Percentiles rank a stretch among this genome's conserved stretches.
Conservation (phyloP, 2,113 vertebrate genomes). For the Tupaia tana region DNA sequence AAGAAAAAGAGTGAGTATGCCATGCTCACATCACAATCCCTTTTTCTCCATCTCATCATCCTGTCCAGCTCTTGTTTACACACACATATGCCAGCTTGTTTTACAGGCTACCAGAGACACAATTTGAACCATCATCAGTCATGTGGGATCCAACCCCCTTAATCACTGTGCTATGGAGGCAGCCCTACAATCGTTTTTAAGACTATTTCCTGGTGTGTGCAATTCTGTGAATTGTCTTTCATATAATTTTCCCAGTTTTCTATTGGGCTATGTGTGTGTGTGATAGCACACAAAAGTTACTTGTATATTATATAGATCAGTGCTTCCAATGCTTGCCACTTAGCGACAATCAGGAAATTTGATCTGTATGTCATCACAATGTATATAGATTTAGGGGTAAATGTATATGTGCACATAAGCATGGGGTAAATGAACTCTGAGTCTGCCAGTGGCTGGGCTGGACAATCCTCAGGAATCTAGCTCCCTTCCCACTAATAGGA, state of each 20-base stretch:
- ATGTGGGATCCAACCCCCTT: no score
- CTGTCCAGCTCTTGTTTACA: no score
- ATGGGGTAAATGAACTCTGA: neutral
- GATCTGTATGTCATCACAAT: neutral
- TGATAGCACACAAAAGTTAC: neutral
- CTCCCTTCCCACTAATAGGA: neutral
- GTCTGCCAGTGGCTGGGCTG: neutral
- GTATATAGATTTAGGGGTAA: neutral
- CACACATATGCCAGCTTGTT: no score
- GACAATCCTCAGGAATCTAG: neutral
- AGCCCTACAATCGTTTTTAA: neutral
- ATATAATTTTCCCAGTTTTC: neutral
- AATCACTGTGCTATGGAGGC: no score
- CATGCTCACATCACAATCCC: no score
- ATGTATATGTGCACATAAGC: neutral
- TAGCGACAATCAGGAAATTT: neutral
- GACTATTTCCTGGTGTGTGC: neutral
- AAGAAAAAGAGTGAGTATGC: no score
- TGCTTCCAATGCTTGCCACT: neutral
- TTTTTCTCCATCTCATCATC: no score
- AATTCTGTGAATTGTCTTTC: conserved; percentile 16
- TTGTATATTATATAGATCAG: neutral
- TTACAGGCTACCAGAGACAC: no score
- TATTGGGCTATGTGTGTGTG: neutral
- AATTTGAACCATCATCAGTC: no score